Evolutionary conservation across 2,113 vertebrate genomes (phyloP).

Genomic region (Pantherophis guttatus): DNA sequence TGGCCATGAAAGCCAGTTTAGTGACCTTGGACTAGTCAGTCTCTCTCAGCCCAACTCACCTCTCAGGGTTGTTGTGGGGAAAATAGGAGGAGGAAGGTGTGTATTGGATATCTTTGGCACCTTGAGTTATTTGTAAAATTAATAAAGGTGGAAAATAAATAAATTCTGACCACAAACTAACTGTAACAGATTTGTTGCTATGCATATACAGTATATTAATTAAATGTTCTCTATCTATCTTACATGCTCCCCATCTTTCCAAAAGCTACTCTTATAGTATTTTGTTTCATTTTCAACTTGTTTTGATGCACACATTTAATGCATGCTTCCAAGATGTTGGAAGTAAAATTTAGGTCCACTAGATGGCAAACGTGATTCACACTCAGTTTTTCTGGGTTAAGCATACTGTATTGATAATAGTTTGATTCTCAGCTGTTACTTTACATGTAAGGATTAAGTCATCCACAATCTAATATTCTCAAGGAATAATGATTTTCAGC

Average conservation of each 20-base stretch:
- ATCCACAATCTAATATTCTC: not conserved
- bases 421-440: conserved; percentile 8
- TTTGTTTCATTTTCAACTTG: not conserved
- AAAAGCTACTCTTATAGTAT: not conserved
- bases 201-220: not conserved
- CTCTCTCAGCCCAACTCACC: not conserved
- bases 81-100: not conserved
- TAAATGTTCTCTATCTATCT: not conserved
- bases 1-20: not conserved
- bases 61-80: not conserved
- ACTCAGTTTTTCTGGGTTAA: not conserved
- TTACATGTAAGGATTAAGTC: not conserved
- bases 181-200: not conserved
- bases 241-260: not conserved
- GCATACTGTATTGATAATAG: not conserved
- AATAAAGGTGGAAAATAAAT: not conserved
- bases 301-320: not conserved
- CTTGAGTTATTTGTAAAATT: too few species aligned
- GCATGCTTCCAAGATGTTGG: not conserved
- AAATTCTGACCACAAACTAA: not conserved
- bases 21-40: not conserved
- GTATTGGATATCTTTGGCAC: not conserved
- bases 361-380: conserved; percentile 63
- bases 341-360: conserved; percentile 43
- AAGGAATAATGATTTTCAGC: not conserved